Conservation (phyloP, 2,113 vertebrate species). For the Podiceps cristatus region DNA sequence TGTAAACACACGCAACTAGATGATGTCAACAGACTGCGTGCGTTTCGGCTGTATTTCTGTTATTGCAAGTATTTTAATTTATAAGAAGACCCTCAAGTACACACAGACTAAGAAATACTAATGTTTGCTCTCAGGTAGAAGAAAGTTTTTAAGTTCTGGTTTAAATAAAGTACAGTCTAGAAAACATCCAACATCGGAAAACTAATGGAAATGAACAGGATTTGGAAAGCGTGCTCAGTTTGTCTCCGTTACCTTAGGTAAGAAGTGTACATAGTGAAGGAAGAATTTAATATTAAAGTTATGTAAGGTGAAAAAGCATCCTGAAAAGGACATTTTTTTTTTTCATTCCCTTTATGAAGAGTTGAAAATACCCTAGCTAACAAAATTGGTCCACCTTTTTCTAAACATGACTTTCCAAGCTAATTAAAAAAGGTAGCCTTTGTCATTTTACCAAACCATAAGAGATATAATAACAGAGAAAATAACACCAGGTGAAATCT, state of each 20-base stretch:
- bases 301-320: background rate
- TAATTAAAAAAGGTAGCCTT: background rate
- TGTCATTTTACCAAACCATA: background rate
- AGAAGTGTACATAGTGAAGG: background rate
- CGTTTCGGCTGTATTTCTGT: background rate
- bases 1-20: background rate
- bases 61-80: background rate
- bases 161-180: background rate
- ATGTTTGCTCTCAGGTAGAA: background rate
- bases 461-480: background rate
- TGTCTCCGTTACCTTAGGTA: background rate
- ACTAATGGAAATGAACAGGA: background rate
- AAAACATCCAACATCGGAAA: background rate
- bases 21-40: background rate
- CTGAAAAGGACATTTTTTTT: background rate
- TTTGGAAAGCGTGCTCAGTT: background rate
- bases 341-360: background rate
- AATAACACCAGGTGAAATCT: background rate
- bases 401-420: accelerated
- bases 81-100: background rate
- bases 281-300: background rate
- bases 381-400: background rate
- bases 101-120: background rate
- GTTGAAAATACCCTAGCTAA: background rate
- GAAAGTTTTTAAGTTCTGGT: background rate